Conservation (phyloP, 64 coral and sea anemone species). For the Dendrophyllia cribrosa region DNA sequence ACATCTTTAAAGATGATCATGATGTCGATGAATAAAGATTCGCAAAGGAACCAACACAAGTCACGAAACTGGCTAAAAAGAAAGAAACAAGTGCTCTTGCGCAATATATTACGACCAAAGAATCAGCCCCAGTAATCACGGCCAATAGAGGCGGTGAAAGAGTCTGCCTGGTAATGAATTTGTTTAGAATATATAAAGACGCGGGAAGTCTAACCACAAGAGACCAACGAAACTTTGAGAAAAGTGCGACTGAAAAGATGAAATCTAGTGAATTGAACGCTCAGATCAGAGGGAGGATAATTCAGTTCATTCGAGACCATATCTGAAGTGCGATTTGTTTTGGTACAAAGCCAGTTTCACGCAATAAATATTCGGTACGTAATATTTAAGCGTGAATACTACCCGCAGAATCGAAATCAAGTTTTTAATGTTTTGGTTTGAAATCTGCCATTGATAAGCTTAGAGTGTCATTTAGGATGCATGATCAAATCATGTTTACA, state of each 20-base stretch:
- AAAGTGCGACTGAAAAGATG: background rate
- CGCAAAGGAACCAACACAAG: background rate
- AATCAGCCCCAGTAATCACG: constrained; percentile 14
- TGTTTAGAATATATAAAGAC: background rate
- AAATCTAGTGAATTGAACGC: too few species aligned
- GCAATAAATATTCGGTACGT: background rate
- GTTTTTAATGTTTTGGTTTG: background rate
- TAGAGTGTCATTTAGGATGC: background rate
- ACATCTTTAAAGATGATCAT: background rate
- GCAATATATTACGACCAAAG: background rate
- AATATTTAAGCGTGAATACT: too few species aligned
- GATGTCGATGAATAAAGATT: background rate
- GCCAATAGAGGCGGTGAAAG: background rate
- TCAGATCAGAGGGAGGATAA: too few species aligned
- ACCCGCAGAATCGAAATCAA: background rate
- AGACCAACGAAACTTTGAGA: background rate
- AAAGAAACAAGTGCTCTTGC: background rate
- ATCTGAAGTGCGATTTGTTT: too few species aligned
- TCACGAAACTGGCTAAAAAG: background rate
- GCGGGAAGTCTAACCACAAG: background rate
- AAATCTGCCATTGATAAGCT: background rate
- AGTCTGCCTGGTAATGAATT: background rate
- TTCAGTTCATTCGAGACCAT: too few species aligned
- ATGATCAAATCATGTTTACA: constrained; percentile 29
- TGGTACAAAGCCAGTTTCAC: background rate